Evolutionary conservation across 1,140 invertebrate species (phyloP), one percentile per base, ranked within the genome.

Genomic region (Megalopta genalis): DNA sequence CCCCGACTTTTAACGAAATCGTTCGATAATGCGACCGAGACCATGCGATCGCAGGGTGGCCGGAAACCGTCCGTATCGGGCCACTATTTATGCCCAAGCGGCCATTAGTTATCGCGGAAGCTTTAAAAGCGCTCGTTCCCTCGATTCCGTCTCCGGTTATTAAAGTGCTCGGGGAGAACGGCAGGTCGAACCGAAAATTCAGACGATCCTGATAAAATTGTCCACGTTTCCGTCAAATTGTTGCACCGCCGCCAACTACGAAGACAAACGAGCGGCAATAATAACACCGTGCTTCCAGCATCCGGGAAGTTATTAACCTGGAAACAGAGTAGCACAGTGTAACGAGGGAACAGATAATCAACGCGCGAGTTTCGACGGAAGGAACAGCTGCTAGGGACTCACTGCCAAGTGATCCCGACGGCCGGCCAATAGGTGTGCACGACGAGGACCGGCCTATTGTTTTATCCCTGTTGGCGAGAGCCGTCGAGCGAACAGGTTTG

Each of bases 51-150:
- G 32, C 32, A 32, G 32, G 39, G 66, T 42, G 52, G 46, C 52
- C 14, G 14, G 54, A 60, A 57, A 64, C 60, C 25, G 25, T 27
- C 49, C 23, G 69, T 74, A 77, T 73, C 46, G 37, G 12, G 9
- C 23, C 42, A 27, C 27, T 77, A 74, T 85, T 86, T 81, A 82
- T 77, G 60, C 27, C n/a, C 27, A 32, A 21, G 49, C 63, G 54
- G 21, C 87, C 87, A 88, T 88, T 89, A 88, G 86, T 88, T 87
- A 88, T 89, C 87, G 82, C 80, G 66, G 82, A 88, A 87, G 78
- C 69, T 77, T 69, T 82, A 76, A 81, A 81, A 84, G 81, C 80
- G 72, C 57, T 71, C 65, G 73, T 74, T n/a, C 46, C 63, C 70
- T 1, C 46, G 23, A 65, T 72, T 78, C 77, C 67, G 27, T 4